Conservation (phyloP, 2,797 vertebrate species). For the Eupleurogrammus muticus region DNA sequence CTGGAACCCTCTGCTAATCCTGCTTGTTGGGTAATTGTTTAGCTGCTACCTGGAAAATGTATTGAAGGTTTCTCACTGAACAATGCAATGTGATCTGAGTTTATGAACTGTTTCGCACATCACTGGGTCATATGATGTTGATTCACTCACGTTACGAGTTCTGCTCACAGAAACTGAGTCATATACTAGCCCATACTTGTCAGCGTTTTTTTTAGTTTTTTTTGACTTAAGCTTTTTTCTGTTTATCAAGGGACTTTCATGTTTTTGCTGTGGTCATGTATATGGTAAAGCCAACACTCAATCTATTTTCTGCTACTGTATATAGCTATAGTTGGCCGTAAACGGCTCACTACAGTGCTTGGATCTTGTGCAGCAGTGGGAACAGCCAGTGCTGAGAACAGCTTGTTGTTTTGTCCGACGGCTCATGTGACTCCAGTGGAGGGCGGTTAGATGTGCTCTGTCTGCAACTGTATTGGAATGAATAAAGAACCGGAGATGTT, state of each 20-base stretch:
- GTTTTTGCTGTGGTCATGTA: neutral
- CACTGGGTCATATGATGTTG: slow-evolving; percentile 25
- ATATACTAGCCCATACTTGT: neutral
- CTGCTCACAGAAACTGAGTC: neutral
- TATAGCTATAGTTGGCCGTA: neutral
- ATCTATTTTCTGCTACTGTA: neutral
- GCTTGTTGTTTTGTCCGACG: slow-evolving; percentile 50
- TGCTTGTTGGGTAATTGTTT: neutral
- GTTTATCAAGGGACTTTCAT: neutral
- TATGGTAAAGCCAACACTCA: neutral
- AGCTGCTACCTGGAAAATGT: neutral
- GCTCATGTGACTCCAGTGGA: slow-evolving; percentile 56
- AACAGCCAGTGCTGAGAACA: slow-evolving; percentile 29
- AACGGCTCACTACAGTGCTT: neutral
- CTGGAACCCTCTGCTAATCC: neutral
- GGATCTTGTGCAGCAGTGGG: neutral
- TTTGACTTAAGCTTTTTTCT: neutral
- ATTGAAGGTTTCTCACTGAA: neutral
- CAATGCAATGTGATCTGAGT: slow-evolving; percentile 1
- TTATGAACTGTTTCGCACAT: neutral
- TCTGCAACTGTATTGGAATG: slow-evolving; percentile 5
- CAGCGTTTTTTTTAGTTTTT: neutral
- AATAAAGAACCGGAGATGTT: neutral
- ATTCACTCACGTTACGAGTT: slow-evolving; percentile 1
- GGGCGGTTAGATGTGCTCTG: slow-evolving; percentile 11